Evolutionary conservation across 37 sponge, comb jelly and placozoan species (phyloP).

Genomic region (Hexactinellida sp.): DNA sequence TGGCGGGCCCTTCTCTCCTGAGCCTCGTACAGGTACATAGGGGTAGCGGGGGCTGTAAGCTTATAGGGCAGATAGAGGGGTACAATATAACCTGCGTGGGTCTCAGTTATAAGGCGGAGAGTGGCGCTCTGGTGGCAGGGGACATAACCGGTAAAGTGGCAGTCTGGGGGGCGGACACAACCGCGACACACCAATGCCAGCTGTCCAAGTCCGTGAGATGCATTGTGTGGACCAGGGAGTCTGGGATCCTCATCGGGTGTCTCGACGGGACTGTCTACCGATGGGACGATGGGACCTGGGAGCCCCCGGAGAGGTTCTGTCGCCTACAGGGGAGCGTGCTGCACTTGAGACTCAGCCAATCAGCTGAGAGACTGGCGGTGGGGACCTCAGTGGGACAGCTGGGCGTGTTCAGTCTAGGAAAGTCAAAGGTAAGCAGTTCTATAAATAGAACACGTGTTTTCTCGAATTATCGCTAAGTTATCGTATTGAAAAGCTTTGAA

Average conservation of each 20-base stretch:
- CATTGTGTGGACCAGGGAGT: neutral
- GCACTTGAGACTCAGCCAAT: neutral
- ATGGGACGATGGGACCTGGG: neutral
- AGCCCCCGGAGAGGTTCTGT: neutral
- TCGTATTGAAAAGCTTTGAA: too few species aligned
- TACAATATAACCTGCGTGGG: neutral
- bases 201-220: neutral
- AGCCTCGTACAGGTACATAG: neutral
- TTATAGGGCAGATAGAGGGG: neutral
- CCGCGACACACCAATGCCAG: neutral
- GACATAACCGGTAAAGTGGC: neutral
- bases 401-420: neutral
- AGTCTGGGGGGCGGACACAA: neutral
- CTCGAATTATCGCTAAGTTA: too few species aligned
- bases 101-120: neutral
- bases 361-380: neutral
- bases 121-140: neutral
- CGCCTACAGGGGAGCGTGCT: neutral
- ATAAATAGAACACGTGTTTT: too few species aligned
- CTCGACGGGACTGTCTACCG: neutral
- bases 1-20: neutral
- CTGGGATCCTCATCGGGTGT: neutral
- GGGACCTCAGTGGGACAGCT: neutral
- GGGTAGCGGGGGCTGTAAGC: neutral
- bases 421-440: neutral